Evolutionary conservation across 2,113 vertebrate genomes (phyloP).

Genomic region (Zosterops pallidus): DNA sequence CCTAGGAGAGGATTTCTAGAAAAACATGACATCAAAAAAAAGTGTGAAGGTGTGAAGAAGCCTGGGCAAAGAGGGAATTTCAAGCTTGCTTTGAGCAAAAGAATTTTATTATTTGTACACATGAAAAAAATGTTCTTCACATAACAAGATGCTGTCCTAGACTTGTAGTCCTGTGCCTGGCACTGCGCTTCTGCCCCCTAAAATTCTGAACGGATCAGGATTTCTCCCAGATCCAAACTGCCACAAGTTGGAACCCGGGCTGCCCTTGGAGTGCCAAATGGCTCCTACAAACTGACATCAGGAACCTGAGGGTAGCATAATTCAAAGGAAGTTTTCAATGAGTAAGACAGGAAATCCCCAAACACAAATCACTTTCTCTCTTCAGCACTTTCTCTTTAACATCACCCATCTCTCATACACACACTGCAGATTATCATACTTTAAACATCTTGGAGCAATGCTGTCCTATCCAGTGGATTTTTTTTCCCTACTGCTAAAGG

Average conservation of each 20-base stretch:
- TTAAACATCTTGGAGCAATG: not conserved
- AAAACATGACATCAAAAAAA: not conserved
- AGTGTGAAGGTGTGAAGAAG: not conserved
- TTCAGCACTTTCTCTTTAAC: not conserved
- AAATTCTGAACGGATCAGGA: no score
- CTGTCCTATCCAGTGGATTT: not conserved
- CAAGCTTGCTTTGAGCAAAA: not conserved
- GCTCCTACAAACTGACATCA: no score
- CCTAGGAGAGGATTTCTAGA: not conserved
- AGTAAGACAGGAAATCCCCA: not conserved
- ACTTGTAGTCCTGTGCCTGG: not conserved
- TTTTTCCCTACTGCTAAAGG: not conserved
- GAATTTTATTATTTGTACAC: not conserved
- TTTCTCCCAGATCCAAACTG: no score
- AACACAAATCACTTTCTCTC: not conserved
- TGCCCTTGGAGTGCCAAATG: no score
- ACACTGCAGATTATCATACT: not conserved
- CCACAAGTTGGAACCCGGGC: no score
- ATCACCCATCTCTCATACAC: not conserved
- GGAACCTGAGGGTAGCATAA: not conserved
- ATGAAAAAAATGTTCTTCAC: not conserved
- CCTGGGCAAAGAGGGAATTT: not conserved
- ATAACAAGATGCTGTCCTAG: not conserved
- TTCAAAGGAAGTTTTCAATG: not conserved
- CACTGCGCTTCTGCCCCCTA: no score